These are phyloP conservation scores for Petrocephalus zakoni DNA, from an alignment of 2,113 vertebrate species.

Conservation along the genomic window DNA sequence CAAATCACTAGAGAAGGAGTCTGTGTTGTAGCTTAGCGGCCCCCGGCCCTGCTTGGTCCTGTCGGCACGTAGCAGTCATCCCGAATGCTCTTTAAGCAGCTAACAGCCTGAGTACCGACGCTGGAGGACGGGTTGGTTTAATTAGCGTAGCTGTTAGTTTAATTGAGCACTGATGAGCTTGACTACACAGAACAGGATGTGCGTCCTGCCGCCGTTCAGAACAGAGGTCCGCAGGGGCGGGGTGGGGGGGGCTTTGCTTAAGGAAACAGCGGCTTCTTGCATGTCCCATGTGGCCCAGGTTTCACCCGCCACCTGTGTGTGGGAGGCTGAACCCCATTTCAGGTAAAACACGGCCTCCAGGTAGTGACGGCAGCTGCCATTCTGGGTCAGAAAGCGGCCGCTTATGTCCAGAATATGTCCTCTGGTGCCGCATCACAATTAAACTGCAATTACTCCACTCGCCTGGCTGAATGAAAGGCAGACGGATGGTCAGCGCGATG, in stretches of 20 bases:
- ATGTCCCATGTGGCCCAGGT: background rate
- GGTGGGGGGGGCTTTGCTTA: background rate
- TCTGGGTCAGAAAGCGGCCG: background rate
- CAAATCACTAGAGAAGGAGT: background rate
- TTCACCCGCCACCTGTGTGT: background rate
- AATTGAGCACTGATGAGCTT: slow-evolving; percentile 1
- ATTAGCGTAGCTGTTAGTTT: slow-evolving; percentile 4
- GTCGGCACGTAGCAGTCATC: background rate
- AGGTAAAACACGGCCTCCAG: background rate
- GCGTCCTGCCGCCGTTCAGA: background rate
- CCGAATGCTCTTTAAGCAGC: background rate
- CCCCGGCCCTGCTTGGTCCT: background rate
- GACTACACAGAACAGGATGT: background rate
- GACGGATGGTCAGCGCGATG: background rate
- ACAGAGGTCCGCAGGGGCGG: background rate
- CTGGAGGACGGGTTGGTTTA: background rate
- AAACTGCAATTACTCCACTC: background rate
- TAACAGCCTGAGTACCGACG: background rate
- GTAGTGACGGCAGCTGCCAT: background rate
- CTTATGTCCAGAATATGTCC: background rate
- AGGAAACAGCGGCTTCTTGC: background rate
- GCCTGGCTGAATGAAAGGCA: background rate
- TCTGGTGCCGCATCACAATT: background rate
- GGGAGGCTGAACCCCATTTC: background rate
- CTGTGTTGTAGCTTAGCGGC: background rate